phyloP scores from a whole-genome alignment of 2,113 vertebrate genomes.

The Zonotrichia leucophrys region DNA sequence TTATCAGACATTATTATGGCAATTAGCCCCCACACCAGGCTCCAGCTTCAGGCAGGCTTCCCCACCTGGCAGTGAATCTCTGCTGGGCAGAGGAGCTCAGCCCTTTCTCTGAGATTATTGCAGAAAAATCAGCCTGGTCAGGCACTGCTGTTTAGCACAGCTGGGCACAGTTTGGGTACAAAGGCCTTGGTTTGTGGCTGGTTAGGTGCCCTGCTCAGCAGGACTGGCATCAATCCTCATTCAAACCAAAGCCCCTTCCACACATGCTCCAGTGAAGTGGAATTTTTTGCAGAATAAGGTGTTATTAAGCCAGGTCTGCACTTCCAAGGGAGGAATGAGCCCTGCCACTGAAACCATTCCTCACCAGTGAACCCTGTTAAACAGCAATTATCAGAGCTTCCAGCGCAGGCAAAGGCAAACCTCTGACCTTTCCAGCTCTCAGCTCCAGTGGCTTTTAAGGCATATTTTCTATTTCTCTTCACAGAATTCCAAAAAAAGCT shows the following conservation, averaged over 20 bases:
- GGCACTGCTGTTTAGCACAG: background rate
- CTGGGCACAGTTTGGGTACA: background rate
- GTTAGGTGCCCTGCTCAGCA: background rate
- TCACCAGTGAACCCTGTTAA: conserved; percentile 53
- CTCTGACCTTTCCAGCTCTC: background rate
- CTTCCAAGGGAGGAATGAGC: conserved; percentile 28
- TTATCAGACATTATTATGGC: background rate
- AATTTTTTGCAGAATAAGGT: conserved; percentile 79
- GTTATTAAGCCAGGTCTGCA: conserved; percentile 71
- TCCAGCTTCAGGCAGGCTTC: background rate
- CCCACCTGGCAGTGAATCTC: background rate
- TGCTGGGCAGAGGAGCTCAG: background rate
- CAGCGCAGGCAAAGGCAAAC: background rate
- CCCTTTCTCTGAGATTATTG: background rate
- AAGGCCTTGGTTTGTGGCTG: background rate
- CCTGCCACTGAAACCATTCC: conserved; percentile 13
- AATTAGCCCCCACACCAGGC: background rate
- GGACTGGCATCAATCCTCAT: conserved; percentile 71
- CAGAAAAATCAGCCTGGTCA: background rate
- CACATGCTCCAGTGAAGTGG: conserved; percentile 76
- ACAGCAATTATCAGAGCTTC: conserved; percentile 55
- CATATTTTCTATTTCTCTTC: background rate
- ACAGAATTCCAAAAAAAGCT: background rate
- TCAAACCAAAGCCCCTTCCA: conserved; percentile 66
- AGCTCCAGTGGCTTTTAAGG: background rate